phyloP scores from a whole-genome alignment of 2,888 invertebrate species.

The Rugalucina vietnamica region DNA sequence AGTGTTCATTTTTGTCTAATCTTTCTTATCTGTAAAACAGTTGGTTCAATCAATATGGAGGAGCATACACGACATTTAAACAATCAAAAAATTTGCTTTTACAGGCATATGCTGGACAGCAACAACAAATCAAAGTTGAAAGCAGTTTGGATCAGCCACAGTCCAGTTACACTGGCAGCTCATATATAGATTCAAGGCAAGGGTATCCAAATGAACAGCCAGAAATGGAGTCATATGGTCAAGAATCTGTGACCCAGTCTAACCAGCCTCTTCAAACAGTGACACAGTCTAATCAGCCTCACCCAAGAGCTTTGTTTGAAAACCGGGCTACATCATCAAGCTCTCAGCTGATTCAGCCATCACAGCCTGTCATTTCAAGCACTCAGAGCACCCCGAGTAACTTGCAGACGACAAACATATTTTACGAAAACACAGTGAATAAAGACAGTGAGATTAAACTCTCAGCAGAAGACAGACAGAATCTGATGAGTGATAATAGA shows the following conservation, averaged over 20 bases:
- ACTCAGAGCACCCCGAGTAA: neutral
- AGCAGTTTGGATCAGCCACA: neutral
- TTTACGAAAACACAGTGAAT: constrained; percentile 51
- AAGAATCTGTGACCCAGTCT: neutral
- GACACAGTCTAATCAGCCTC: neutral
- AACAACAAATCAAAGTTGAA: neutral
- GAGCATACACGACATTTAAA: too few relatives aligned
- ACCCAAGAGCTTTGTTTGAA: neutral
- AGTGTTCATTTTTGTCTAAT: too few relatives aligned
- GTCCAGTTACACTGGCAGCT: neutral
- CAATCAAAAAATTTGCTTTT: too few relatives aligned
- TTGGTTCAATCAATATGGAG: too few relatives aligned
- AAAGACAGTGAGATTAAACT: constrained; percentile 54
- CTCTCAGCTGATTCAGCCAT: neutral
- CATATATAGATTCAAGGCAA: neutral
- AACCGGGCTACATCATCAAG: neutral
- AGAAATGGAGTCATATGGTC: neutral
- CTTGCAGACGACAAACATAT: constrained; percentile 19
- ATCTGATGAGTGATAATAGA: constrained; percentile 1
- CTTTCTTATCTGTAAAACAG: too few relatives aligned
- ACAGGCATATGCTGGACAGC: neutral
- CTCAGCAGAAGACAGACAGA: constrained; percentile 25
- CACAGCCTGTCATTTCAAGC: neutral
- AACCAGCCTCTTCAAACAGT: neutral
- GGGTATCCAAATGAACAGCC: neutral